Base-by-base conservation (phyloP, 2,797 vertebrate species). In the Brotula barbata region DNA sequence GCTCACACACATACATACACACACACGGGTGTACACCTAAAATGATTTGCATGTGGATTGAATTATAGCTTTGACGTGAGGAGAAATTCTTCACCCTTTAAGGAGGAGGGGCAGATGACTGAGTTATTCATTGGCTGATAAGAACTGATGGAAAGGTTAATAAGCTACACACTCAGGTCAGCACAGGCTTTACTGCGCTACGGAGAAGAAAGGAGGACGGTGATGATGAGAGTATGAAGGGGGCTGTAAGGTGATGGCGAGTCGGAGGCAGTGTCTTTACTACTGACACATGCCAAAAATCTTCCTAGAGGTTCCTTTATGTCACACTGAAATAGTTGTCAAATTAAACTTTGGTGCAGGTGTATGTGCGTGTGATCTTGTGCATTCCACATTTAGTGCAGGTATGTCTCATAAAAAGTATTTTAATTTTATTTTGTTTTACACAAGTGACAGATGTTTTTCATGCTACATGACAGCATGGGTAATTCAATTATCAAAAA, bases 81-180 rank as follows among this genome's bases (percentile, higher is more conserved):
- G 66, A 84, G 78, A 82, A 71, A 67, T 37, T 80, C 68, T 68
- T 62, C 56, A 5, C 71, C 73, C 68, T 78, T 84, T 49, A n/a
- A 71, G 70, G 61, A 78, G 78, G 78, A 75, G 87, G 67, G 67
- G 71, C 74, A 69, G 84, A 86, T 85, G 86, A 83, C 79, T 81
- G 78, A 48, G 73, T 84, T 75, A 85, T 88, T 89, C 84, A 86
- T 69, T 78, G 85, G 75, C 68, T 80, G 88, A 89, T 89, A 89
- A 89, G 85, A 88, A 81, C 83, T 86, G 86, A 85, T 86, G 85
- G 83, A 83, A 83, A 87, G 88, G 88, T 89, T 89, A 89, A 89
- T 88, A 88, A 89, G 86, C 88, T 88, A 86, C 88, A 87, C 83
- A 82, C 82, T 78, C 84, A 79, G 88, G 88, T 89, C 88, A 89